These are phyloP conservation scores for Macropodus opercularis DNA, from an alignment of 2,797 vertebrate genomes.

Conservation along the genomic window DNA sequence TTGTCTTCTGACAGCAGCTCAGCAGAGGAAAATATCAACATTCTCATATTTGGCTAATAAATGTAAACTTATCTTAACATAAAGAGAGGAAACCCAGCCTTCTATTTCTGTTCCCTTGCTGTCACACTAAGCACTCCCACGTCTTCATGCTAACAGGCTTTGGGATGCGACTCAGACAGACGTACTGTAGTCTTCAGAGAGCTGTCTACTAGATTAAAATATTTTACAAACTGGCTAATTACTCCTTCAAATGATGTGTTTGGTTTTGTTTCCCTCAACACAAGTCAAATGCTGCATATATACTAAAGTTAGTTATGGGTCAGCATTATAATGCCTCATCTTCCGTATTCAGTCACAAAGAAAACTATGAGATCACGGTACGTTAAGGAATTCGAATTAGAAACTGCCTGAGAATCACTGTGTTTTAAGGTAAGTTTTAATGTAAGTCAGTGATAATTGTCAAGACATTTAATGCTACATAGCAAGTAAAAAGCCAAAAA, in stretches of 20 bases:
- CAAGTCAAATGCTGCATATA: not conserved
- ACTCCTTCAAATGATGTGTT: not conserved
- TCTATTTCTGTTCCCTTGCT: not conserved
- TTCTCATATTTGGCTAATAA: not conserved
- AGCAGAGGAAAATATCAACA: not conserved
- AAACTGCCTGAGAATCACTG: too few species aligned
- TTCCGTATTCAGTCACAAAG: too few species aligned
- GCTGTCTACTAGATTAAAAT: not conserved
- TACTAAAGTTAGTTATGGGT: not conserved
- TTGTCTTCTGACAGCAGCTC: not conserved
- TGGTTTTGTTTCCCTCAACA: not conserved
- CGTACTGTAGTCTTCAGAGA: too few species aligned
- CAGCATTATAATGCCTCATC: not conserved
- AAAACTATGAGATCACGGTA: too few species aligned
- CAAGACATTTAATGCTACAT: too few species aligned
- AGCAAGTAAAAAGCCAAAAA: too few species aligned
- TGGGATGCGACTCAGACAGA: not conserved
- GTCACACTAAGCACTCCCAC: too few species aligned
- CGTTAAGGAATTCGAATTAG: too few species aligned
- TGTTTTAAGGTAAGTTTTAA: too few species aligned
- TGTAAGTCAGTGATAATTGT: too few species aligned
- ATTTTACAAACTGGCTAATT: too few species aligned
- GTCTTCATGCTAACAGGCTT: not conserved
- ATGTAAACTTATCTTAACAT: not conserved
- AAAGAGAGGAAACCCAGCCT: not conserved